These are phyloP conservation scores for Triplophysa tibetana DNA, from an alignment of 2,113 vertebrate species.

Conservation along the genomic window DNA sequence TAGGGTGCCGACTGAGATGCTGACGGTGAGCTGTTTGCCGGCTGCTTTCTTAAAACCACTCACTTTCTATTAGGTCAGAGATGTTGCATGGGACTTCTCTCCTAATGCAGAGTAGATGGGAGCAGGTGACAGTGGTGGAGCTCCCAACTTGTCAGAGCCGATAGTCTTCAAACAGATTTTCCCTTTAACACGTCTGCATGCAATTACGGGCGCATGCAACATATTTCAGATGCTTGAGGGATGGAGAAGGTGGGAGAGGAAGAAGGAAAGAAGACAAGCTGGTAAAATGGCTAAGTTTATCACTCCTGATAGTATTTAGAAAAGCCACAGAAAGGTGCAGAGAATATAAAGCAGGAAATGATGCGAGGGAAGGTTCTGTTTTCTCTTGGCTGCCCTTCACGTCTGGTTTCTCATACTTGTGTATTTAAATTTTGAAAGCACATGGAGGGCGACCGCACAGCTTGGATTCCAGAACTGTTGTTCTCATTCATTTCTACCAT, in stretches of 20 bases:
- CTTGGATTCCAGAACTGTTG: too few species aligned
- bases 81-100: slow-evolving; percentile 62
- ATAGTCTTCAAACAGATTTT: slow-evolving; percentile 57
- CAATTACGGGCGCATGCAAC: slow-evolving; percentile 42
- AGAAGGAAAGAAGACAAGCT: background rate
- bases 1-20: slow-evolving; percentile 52
- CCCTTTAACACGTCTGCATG: slow-evolving; percentile 57
- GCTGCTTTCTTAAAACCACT: slow-evolving; percentile 71
- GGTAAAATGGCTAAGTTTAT: slow-evolving; percentile 3
- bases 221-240: background rate
- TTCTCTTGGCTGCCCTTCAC: background rate
- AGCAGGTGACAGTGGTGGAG: slow-evolving; percentile 59
- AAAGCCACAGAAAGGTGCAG: background rate
- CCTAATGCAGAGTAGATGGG: slow-evolving; percentile 48
- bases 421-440: background rate
- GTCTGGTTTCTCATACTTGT: background rate
- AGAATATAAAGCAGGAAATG: slow-evolving; percentile 6
- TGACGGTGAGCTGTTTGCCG: slow-evolving; percentile 56
- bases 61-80: slow-evolving; percentile 68
- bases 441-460: background rate
- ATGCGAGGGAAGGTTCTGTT: background rate
- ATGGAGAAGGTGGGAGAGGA: background rate
- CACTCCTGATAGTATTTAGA: background rate
- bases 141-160: slow-evolving; percentile 64
- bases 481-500: too few species aligned